Base-by-base conservation (phyloP, 1,140 invertebrate species). In the Hypsibius dujardini region DNA sequence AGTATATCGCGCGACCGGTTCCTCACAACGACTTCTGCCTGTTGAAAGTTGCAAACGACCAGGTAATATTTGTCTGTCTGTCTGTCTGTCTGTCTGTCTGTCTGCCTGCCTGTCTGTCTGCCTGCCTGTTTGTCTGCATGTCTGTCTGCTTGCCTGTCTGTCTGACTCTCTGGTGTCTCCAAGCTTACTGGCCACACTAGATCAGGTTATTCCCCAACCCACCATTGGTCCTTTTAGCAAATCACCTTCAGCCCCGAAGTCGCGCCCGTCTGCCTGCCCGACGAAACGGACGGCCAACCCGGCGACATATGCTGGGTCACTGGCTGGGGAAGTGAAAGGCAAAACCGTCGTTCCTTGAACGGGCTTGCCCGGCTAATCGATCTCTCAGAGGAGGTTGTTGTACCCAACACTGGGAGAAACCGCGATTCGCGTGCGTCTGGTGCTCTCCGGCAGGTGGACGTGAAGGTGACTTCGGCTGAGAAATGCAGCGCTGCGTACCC, bases 201-300 rank as follows among this genome's bases (percentile, higher is more conserved):
- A 7, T 7, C 50, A 56, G 7, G 50, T 56, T 56, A 56, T 56
- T 56, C 7, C 7, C 50, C 50, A n/a, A 12, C 7, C 50, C 50
- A n/a, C n/a, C n/a, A n/a, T 56, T 56, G 7, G 50, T 56, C 50
- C n/a, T n/a, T n/a, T 12, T n/a, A 56, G 50, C 50, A 7, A 12
- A n/a, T n/a, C 7, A 7, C 7, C 7, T 56, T 56, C 50, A 56
- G 50, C 50, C 50, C 7, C 50, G n/a, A 7, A 7, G n/a, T 56
- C 50, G 50, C n/a, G 7, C 50, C 50, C 50, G 50, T 56, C 50
- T 56, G 50, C 50, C 50, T 56, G 50, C 50, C 50, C 50, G n/a
- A 7, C 50, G 50, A 7, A 7, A n/a, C 50, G 7, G 50, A 56
- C n/a, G 50, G 50, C n/a, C 7, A 7, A 12, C 50, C 50, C 50